Conservation (phyloP, 2,797 vertebrate genomes). For the Pempheris klunzingeri region DNA sequence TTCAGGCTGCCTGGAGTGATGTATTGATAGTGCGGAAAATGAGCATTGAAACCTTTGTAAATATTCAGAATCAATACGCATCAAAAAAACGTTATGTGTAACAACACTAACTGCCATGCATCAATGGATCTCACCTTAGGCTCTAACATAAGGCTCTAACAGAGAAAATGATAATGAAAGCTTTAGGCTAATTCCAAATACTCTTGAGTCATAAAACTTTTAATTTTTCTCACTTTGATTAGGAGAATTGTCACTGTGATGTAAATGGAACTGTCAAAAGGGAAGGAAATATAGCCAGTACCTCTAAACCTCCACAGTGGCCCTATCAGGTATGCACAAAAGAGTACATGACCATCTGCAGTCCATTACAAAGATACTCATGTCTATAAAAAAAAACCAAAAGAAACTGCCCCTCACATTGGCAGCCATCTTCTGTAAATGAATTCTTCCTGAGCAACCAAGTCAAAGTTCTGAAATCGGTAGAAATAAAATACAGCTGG, state of each 20-base stretch:
- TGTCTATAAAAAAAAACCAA: slow-evolving; percentile 34
- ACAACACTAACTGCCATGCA: slow-evolving; percentile 55
- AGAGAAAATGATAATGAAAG: slow-evolving; percentile 58
- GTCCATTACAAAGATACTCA: slow-evolving; percentile 51
- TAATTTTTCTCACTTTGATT: slow-evolving; percentile 22
- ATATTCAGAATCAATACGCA: too few species aligned
- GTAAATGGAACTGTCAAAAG: slow-evolving; percentile 27
- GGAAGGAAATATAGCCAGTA: slow-evolving; percentile 24
- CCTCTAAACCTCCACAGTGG: slow-evolving; percentile 24
- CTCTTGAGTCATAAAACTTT: slow-evolving; percentile 31
- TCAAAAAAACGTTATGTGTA: too few species aligned
- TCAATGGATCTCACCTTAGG: slow-evolving; percentile 67
- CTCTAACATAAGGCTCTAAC: slow-evolving; percentile 59
- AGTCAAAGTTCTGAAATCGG: slow-evolving; percentile 53
- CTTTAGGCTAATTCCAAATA: slow-evolving; percentile 46
- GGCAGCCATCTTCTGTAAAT: slow-evolving; percentile 41
- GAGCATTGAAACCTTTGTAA: too few species aligned
- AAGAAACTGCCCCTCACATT: slow-evolving; percentile 43
- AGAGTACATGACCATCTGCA: slow-evolving; percentile 47
- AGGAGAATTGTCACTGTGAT: slow-evolving; percentile 14
- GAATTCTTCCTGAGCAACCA: slow-evolving; percentile 43
- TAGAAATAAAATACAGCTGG: slow-evolving; percentile 29
- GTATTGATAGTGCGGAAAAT: too few species aligned
- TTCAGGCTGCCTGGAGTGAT: too few species aligned
- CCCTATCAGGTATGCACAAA: slow-evolving; percentile 33